phyloP scores from a whole-genome alignment of 2,888 invertebrate species.

The Rhimphoctona megacephalus region DNA sequence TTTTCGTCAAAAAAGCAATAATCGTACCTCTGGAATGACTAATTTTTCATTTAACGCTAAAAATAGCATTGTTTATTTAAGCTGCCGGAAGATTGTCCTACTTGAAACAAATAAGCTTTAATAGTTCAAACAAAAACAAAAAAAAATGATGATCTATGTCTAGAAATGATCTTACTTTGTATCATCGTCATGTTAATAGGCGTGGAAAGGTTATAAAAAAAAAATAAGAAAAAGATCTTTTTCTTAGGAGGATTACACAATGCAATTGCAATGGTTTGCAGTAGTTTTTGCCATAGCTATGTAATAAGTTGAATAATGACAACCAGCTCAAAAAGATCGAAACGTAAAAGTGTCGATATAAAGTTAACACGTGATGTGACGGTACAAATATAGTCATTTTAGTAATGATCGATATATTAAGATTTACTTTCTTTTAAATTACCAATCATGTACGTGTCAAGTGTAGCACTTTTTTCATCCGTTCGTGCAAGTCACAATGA shows the following conservation, averaged over 20 bases:
- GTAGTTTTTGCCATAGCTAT: background rate
- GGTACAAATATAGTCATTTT: slow-evolving; percentile 1
- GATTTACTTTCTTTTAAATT: slow-evolving; percentile 2
- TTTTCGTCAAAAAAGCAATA: too few species aligned
- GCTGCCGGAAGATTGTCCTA: too few species aligned
- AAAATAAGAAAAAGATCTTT: background rate
- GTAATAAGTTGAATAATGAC: background rate
- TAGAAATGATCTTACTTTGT: too few species aligned
- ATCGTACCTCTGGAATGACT: too few species aligned
- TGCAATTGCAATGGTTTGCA: background rate
- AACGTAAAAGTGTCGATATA: background rate
- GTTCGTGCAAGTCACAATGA: slow-evolving; percentile 41
- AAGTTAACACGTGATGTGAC: background rate
- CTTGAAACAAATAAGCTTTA: too few species aligned
- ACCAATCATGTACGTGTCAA: slow-evolving; percentile 23
- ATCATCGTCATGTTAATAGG: too few species aligned
- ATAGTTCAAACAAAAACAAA: too few species aligned
- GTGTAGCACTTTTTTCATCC: slow-evolving; percentile 9
- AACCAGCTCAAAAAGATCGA: background rate
- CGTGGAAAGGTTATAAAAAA: background rate
- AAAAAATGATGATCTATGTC: too few species aligned
- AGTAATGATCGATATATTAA: slow-evolving; percentile 6
- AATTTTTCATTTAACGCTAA: too few species aligned
- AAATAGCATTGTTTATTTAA: too few species aligned
- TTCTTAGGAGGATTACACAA: background rate